phyloP scores from a whole-genome alignment of 92 coral and sea anemone species.

The Actinernus sp. region DNA sequence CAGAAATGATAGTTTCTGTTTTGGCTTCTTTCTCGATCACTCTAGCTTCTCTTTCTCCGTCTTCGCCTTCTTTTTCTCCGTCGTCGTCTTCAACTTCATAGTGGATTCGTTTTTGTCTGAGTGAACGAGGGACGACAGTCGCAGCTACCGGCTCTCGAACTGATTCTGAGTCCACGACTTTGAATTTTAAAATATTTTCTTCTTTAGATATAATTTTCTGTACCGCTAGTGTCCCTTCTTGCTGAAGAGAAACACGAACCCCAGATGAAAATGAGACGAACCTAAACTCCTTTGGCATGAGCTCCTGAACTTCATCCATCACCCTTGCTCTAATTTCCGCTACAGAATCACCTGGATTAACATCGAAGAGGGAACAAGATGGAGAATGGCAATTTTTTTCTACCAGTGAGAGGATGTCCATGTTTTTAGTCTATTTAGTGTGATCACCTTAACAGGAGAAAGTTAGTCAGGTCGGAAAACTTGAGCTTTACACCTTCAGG shows the following conservation, averaged over 20 bases:
- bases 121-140: no score
- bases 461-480: no score
- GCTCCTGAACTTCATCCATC: no score
- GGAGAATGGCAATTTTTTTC: not conserved
- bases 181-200: no score
- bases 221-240: not conserved
- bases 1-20: no score
- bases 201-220: no score
- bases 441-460: no score
- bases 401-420: not conserved
- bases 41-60: not conserved
- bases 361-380: slow-evolving; percentile 6
- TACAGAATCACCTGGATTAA: not conserved
- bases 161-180: no score
- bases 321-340: not conserved
- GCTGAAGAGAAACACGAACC: not conserved
- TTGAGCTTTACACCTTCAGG: no score
- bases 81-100: not conserved
- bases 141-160: no score
- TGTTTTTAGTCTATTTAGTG: no score
- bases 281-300: slow-evolving; percentile 6
- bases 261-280: slow-evolving; percentile 3
- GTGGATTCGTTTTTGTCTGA: not conserved
- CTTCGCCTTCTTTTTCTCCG: not conserved
- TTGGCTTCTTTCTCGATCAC: no score